phyloP scores from a whole-genome alignment of 2,797 vertebrate species.

The Lithobates sylvaticus region DNA sequence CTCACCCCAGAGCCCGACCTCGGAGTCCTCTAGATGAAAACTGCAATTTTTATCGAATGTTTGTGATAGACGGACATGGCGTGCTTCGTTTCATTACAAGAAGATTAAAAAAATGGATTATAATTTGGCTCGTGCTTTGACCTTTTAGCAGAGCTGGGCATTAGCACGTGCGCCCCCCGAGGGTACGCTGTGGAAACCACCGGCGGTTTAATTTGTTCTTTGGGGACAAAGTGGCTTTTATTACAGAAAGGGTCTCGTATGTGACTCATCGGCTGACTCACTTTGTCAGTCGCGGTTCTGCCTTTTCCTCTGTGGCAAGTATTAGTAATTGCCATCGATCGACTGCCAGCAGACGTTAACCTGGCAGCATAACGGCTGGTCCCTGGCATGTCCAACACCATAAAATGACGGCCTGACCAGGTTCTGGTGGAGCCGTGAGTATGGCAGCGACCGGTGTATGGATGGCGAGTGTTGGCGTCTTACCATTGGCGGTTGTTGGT shows the following conservation, averaged over 20 bases:
- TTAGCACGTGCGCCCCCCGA: background rate
- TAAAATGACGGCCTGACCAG: background rate
- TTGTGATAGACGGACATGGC: background rate
- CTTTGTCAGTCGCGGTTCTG: constrained; percentile 10
- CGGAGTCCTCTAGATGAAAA: background rate
- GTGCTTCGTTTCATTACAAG: constrained; percentile 9
- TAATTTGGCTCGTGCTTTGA: constrained; percentile 15
- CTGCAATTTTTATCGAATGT: background rate
- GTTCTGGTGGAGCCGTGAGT: background rate
- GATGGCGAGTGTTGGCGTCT: background rate
- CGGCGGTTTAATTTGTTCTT: constrained; percentile 3
- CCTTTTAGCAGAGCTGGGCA: constrained; percentile 31
- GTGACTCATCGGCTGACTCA: constrained; percentile 59
- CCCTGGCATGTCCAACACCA: constrained; percentile 24
- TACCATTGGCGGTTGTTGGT: background rate
- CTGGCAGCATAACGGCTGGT: background rate
- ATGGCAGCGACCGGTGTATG: background rate
- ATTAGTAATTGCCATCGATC: constrained; percentile 21
- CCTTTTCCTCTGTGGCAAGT: constrained; percentile 44
- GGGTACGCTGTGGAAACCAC: background rate
- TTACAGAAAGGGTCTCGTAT: constrained; percentile 22
- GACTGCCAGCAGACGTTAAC: constrained; percentile 25
- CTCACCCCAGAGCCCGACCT: background rate
- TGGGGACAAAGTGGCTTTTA: constrained; percentile 45
- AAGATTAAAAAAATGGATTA: constrained; percentile 17